phyloP scores from a whole-genome alignment of 2,797 vertebrate species.

The Toxotes lorentzi region DNA sequence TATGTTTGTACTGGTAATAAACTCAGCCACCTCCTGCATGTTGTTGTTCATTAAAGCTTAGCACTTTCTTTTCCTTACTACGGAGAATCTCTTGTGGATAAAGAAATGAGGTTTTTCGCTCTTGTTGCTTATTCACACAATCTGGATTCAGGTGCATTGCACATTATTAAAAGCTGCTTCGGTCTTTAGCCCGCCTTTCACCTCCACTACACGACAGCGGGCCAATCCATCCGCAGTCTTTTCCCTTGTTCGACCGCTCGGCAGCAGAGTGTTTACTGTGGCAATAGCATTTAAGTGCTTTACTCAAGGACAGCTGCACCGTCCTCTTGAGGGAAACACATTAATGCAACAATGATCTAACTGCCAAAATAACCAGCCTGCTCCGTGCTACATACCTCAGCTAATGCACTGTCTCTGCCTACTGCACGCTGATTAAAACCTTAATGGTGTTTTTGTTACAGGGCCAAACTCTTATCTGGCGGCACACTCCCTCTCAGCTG shows the following conservation, averaged over 20 bases:
- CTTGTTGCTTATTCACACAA: background rate
- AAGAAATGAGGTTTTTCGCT: background rate
- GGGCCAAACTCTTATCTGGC: conserved; percentile 68
- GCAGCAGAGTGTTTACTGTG: conserved; percentile 71
- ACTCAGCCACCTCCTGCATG: background rate
- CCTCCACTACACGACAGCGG: conserved; percentile 12
- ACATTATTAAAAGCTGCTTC: conserved; percentile 8
- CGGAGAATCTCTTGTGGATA: conserved; percentile 2
- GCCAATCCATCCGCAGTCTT: conserved; percentile 41
- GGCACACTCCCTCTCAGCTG: conserved; percentile 24
- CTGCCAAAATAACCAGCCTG: conserved; percentile 73
- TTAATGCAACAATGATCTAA: conserved; percentile 82
- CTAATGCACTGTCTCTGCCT: conserved; percentile 71
- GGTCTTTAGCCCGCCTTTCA: conserved; percentile 29
- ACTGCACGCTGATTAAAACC: conserved; percentile 68
- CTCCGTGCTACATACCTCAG: conserved; percentile 34
- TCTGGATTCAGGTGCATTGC: conserved; percentile 1
- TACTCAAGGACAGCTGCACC: conserved; percentile 78
- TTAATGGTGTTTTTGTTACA: conserved; percentile 74
- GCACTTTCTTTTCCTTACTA: background rate
- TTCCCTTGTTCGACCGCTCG: conserved; percentile 44
- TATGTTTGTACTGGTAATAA: conserved; percentile 7
- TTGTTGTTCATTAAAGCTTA: conserved; percentile 35
- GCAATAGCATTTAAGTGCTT: conserved; percentile 82
- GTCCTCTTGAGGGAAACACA: conserved; percentile 76